phyloP scores from a whole-genome alignment of 2,113 vertebrate species.

The Verasper variegatus region DNA sequence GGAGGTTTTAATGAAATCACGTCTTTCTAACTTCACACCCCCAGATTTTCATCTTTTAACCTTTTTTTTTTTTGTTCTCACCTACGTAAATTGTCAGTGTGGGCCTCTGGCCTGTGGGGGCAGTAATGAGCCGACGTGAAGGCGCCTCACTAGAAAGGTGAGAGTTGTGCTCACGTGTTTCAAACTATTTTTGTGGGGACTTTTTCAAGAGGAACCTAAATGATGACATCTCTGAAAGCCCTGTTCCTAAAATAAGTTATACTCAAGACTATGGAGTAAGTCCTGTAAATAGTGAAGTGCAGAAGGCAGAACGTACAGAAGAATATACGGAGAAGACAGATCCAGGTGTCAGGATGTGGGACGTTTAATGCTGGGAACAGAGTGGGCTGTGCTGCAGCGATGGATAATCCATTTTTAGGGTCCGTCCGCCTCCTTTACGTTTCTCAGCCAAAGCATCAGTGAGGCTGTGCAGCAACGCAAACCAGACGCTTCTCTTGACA shows the following conservation, averaged over 20 bases:
- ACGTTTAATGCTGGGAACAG: conserved; percentile 54
- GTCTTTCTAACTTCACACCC: background rate
- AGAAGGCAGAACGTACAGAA: background rate
- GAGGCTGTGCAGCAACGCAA: background rate
- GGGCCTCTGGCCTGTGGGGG: background rate
- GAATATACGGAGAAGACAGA: conserved; percentile 27
- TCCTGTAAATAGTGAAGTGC: too few species aligned
- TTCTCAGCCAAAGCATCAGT: background rate
- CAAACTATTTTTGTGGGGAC: background rate
- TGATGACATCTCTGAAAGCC: background rate
- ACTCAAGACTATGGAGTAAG: background rate
- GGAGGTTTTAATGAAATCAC: background rate
- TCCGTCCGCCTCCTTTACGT: conserved; percentile 1
- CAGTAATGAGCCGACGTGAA: background rate
- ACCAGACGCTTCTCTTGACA: conserved; percentile 18
- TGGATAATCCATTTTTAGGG: conserved; percentile 61
- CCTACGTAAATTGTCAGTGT: background rate
- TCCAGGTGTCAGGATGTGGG: conserved; percentile 47
- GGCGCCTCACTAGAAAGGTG: too few species aligned
- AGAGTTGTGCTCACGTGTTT: background rate
- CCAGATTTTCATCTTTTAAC: background rate
- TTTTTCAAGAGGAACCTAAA: too few species aligned
- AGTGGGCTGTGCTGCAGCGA: conserved; percentile 46
- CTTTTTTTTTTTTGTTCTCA: background rate
- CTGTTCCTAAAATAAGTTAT: background rate